Conservation (phyloP, 2,888 invertebrate species). For the Synanthedon formicaeformis region DNA sequence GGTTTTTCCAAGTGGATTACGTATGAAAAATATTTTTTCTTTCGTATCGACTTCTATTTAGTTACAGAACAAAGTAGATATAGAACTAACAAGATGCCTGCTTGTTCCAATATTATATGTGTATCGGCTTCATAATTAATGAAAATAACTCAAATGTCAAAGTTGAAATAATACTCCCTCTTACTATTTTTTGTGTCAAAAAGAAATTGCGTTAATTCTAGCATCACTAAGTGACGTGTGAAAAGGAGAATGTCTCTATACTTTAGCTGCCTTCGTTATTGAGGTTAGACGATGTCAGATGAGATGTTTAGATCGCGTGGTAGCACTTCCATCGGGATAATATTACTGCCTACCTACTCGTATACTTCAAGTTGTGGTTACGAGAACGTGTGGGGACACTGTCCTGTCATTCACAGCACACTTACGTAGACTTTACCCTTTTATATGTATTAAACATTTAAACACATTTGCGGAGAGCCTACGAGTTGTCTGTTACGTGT, state of each 20-base stretch:
- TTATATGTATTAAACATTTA: not conserved
- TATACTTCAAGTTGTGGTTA: not conserved
- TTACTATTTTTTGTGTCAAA: too few species aligned
- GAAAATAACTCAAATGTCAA: too few species aligned
- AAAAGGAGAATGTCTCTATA: slow-evolving; percentile 17
- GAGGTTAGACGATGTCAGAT: slow-evolving; percentile 7
- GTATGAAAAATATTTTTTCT: too few species aligned
- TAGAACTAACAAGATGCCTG: too few species aligned
- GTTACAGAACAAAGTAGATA: too few species aligned
- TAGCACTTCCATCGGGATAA: slow-evolving; percentile 31
- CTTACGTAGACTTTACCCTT: not conserved
- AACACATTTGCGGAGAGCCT: not conserved
- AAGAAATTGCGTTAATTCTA: too few species aligned
- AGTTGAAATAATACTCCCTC: too few species aligned
- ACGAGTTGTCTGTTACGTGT: not conserved
- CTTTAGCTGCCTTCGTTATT: slow-evolving; percentile 27
- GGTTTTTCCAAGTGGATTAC: too few species aligned
- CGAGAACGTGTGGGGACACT: not conserved
- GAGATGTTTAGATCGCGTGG: slow-evolving; percentile 13
- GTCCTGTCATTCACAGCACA: not conserved
- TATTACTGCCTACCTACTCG: slow-evolving; percentile 21
- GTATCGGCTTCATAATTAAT: too few species aligned
- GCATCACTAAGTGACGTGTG: slow-evolving; percentile 2
- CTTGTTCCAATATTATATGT: too few species aligned
- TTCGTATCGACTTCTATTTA: too few species aligned